Evolutionary conservation across 2,797 vertebrate species (phyloP), one percentile per base, ranked within the genome.

Genomic region (Percopsis omiscomaycus): DNA sequence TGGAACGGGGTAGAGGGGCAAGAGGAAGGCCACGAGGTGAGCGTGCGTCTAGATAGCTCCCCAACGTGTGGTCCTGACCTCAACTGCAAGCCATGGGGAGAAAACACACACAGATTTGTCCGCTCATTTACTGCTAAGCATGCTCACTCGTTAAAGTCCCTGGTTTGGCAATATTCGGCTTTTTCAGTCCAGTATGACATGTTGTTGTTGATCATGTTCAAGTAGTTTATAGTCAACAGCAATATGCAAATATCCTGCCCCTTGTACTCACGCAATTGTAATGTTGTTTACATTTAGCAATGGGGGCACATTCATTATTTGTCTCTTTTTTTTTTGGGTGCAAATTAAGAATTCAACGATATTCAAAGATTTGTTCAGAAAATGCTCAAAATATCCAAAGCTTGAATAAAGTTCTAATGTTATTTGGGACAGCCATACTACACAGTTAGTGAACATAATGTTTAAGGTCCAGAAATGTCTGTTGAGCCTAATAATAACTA

Each of bases 41-140:
- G 55, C 78, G 80, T 86, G 85, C 84, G 88, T 77, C 78, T 57
- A 5, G 73, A 79, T 47, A 54, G 75, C 64, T 87, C 83, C 72
- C 80, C 4, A 69, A 80, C 78, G 80, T 85, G 78, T 8, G 3
- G 6, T 27, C 59, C 22, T 81, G 83, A 89, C 80, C 76, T 88
- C 79, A 75, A 63, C 64, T 55, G 29, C 49, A 74, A 79, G 72
- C 71, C 51, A 22, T 57, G 70, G 22, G 45, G 55, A 52, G 74
- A 83, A 82, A 80, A 80, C 77, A 81, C 70, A 77, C 11, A 30
- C 58, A 69, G 13, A 71, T 32, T 51, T 27, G 9, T 30, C 48
- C 27, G 5, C 15, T 44, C 14, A 15, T 54, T 44, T 14, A 48
- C 51, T 47, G 49, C 47, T 22, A 45, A 6, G 27, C 30, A 44